Conservation (phyloP, 2,797 vertebrate genomes). For the Sparidentex hasta region DNA sequence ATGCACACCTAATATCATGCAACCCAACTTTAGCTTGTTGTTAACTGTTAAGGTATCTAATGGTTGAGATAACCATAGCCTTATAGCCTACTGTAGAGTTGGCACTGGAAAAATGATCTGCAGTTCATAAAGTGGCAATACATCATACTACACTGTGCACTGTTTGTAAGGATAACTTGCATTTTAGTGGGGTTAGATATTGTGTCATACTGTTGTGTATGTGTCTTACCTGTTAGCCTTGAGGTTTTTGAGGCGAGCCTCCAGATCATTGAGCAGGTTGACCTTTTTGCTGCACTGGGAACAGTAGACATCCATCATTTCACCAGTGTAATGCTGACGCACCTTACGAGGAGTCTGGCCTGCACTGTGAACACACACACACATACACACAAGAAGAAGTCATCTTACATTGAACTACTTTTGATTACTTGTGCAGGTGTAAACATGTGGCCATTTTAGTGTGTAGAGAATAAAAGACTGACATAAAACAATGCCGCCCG, state of each 20-base stretch:
- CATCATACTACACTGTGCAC: neutral
- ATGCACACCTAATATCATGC: too few relatives aligned
- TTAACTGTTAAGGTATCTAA: too few relatives aligned
- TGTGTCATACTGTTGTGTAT: neutral
- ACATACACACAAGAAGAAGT: conserved; percentile 12
- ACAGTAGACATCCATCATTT: conserved; percentile 94
- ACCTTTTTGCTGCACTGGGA: conserved; percentile 99
- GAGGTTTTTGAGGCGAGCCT: conserved; percentile 95
- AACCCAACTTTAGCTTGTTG: too few relatives aligned
- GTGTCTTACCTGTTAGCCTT: conserved; percentile 92
- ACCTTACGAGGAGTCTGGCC: conserved; percentile 95
- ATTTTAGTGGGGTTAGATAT: too few relatives aligned
- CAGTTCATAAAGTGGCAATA: too few relatives aligned
- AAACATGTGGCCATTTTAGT: neutral
- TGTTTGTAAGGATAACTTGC: neutral
- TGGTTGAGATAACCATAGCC: too few relatives aligned
- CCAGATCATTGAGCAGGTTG: conserved; percentile 95
- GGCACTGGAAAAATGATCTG: too few relatives aligned
- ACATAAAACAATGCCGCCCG: neutral
- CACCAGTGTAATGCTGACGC: conserved; percentile 88
- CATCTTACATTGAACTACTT: conserved; percentile 12
- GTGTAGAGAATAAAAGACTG: neutral
- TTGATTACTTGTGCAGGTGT: neutral
- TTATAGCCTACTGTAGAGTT: too few relatives aligned
- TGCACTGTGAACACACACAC: conserved; percentile 84